Evolutionary conservation across 2,888 invertebrate species (phyloP).

Genomic region (Hermaeophaga mercurialis): DNA sequence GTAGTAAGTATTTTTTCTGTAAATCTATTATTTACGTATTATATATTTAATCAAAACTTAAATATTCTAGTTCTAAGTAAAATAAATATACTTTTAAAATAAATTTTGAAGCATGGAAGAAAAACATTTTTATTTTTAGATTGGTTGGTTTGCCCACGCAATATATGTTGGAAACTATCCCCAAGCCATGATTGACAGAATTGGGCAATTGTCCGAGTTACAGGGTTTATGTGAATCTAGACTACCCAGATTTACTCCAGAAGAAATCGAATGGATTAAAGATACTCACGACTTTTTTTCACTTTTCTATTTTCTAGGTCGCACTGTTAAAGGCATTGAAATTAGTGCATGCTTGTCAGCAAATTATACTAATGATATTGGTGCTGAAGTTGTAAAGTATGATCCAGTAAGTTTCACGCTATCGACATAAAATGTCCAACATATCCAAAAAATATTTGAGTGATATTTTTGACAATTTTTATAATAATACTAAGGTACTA

Average conservation of each 20-base stretch:
- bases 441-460: too few species aligned
- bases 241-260: slow-evolving; percentile 64
- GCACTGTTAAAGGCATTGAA: not conserved
- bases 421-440: too few species aligned
- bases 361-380: not conserved
- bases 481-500: too few species aligned
- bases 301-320: slow-evolving; percentile 47
- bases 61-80: too few species aligned
- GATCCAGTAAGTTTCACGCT: too few species aligned
- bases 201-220: slow-evolving; percentile 60
- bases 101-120: too few species aligned
- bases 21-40: too few species aligned
- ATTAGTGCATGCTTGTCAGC: not conserved
- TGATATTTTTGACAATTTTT: too few species aligned
- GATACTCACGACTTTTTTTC: slow-evolving; percentile 75
- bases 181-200: slow-evolving; percentile 63
- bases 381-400: not conserved
- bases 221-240: slow-evolving; percentile 61
- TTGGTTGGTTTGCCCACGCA: slow-evolving; percentile 58
- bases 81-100: too few species aligned
- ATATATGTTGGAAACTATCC: slow-evolving; percentile 73
- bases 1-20: too few species aligned
- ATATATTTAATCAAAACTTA: too few species aligned
- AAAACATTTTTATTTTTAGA: too few species aligned
- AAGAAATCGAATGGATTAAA: slow-evolving; percentile 64